phyloP scores from a whole-genome alignment of 1,140 invertebrate species.

The Conus ventricosus region DNA sequence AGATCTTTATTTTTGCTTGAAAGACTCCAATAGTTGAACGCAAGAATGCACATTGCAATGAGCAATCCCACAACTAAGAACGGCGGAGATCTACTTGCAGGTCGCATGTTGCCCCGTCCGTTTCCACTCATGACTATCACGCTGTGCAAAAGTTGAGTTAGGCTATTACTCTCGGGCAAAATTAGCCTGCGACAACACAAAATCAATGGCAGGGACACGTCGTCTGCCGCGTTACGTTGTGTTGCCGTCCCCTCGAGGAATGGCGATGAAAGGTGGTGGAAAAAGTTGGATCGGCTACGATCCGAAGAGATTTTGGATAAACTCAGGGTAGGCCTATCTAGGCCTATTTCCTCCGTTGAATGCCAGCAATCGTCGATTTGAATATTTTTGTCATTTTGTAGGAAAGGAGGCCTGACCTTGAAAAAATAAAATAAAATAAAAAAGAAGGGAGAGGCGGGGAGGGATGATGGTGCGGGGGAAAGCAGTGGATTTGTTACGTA shows the following conservation, averaged over 20 bases:
- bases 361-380: too few species aligned
- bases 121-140: conserved; percentile 47
- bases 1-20: conserved; percentile 49
- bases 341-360: too few species aligned
- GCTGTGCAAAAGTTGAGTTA: neutral
- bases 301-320: too few species aligned
- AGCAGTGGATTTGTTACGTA: too few species aligned
- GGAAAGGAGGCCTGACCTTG: too few species aligned
- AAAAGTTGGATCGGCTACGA: neutral
- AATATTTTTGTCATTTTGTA: too few species aligned
- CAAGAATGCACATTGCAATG: conserved; percentile 53
- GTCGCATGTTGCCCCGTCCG: conserved; percentile 54
- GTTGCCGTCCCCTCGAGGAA: neutral
- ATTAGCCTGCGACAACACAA: too few species aligned
- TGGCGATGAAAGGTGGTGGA: neutral
- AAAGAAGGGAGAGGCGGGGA: too few species aligned
- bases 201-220: neutral
- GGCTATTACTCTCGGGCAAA: too few species aligned
- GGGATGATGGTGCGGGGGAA: too few species aligned
- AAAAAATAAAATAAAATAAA: too few species aligned
- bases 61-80: conserved; percentile 54
- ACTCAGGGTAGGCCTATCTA: too few species aligned
- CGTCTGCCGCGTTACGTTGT: neutral
- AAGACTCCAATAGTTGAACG: conserved; percentile 57
- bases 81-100: conserved; percentile 53